Evolutionary conservation across 2,113 vertebrate genomes (phyloP).

Genomic region (Alaudala cheleensis): DNA sequence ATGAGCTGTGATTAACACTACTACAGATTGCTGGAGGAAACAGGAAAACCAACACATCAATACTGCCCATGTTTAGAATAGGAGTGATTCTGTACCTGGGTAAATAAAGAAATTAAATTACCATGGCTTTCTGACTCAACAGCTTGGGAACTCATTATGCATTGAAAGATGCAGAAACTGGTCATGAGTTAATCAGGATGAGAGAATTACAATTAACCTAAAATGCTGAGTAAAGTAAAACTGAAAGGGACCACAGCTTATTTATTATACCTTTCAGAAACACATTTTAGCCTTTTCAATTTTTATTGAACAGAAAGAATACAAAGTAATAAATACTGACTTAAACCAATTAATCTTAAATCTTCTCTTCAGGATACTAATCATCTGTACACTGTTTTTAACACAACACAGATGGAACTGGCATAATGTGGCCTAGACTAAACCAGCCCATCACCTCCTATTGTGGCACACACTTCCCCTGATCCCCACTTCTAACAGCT

Average conservation of each 20-base stretch:
- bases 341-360: not conserved
- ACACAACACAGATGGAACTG: not conserved
- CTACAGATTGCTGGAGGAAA: not conserved
- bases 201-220: not conserved
- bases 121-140: not conserved
- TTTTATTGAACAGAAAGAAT: not conserved
- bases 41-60: not conserved
- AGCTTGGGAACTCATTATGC: not conserved
- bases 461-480: rapidly evolving
- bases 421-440: not conserved
- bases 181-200: not conserved
- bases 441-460: not conserved
- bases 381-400: not conserved
- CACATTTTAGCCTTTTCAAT: not conserved
- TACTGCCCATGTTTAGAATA: not conserved
- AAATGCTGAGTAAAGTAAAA: not conserved
- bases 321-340: not conserved
- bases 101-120: not conserved
- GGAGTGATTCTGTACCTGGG: not conserved
- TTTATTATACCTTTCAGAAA: not conserved
- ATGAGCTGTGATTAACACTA: not conserved
- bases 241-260: not conserved
- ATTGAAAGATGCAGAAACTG: not conserved
- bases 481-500: not conserved
- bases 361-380: not conserved